Conservation (phyloP, 37 sponge, comb jelly and placozoan species). For the Halichondria panicea region DNA sequence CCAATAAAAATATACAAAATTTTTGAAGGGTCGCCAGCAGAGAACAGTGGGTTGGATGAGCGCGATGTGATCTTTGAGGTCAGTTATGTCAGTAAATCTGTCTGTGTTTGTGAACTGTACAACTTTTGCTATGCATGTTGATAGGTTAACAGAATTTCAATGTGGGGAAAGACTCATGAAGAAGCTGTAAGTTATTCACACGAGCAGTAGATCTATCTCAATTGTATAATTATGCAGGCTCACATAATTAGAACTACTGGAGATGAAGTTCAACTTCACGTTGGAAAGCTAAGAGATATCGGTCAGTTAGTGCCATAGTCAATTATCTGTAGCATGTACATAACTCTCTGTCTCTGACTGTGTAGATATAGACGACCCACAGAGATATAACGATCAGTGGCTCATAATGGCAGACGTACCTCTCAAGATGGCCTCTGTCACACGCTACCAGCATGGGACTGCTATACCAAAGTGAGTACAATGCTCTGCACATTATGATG, state of each 20-base stretch:
- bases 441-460: slow-evolving; percentile 16
- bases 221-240: slow-evolving; percentile 1
- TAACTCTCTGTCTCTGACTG: background rate
- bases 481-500: background rate
- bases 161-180: slow-evolving; percentile 44
- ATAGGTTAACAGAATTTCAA: slow-evolving; percentile 29
- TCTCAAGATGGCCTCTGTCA: slow-evolving; percentile 27
- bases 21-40: slow-evolving; percentile 48
- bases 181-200: slow-evolving; percentile 32
- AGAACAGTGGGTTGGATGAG: slow-evolving; percentile 2
- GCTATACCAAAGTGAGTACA: slow-evolving; percentile 9
- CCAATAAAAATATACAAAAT: slow-evolving; percentile 80
- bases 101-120: background rate
- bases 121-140: background rate
- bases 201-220: background rate
- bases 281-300: slow-evolving; percentile 3
- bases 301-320: background rate
- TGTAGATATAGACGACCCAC: background rate
- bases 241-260: slow-evolving; percentile 11
- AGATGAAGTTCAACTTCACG: background rate
- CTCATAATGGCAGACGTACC: slow-evolving; percentile 1
- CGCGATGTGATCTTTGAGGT: slow-evolving; percentile 20
- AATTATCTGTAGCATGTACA: background rate
- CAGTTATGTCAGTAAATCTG: background rate
- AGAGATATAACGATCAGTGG: background rate